Evolutionary conservation across 2,113 vertebrate species (phyloP), one percentile per base, ranked within the genome.

Genomic region (Pluvialis apricaria): DNA sequence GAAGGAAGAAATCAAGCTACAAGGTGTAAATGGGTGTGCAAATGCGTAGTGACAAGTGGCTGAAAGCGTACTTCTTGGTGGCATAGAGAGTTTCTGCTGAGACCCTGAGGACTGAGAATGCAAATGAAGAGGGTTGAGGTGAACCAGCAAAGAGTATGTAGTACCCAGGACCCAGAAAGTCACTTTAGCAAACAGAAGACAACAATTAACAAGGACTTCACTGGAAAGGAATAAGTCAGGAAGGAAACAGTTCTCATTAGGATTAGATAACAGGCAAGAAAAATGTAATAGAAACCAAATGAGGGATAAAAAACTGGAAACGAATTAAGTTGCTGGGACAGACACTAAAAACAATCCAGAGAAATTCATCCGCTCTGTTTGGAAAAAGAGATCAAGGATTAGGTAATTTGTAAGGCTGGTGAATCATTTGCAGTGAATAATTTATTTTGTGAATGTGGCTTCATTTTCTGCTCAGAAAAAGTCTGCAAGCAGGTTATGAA

Each of bases 401-500:
- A 66, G 61, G 80, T 72, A 82, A 92, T 87, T 92, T 52, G 51
- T 69, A 38, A 82, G 40, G 31, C 44, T 72, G 61, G 32, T 94
- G 96, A 96, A 94, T 96, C 91, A 89, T 31, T 76, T 62, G 80
- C 64, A 76, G 86, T 36, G 80, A 84, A 94, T 94, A 92, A 92
- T 88, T 88, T 65, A 57, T 79, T 72, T 82, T 65, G 77, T 82
- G 90, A 93, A 72, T 32, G 52, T 65, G 60, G 75, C 71, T 90
- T 95, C 15, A 3, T 82, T 79, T 51, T 45, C 44, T 55, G 77
- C 90, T 89, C 77, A 8, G 4, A n/a, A 73, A 36, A 72, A 60
- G 5, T 83, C 62, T 92, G 51, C 60, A 90, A 79, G 72, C 68
- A 76, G 45, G 69, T 76, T 94, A 55, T 40, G 44, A 72, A 45